Base-by-base conservation (phyloP, 2,113 vertebrate genomes). In the Aphelocoma coerulescens region DNA sequence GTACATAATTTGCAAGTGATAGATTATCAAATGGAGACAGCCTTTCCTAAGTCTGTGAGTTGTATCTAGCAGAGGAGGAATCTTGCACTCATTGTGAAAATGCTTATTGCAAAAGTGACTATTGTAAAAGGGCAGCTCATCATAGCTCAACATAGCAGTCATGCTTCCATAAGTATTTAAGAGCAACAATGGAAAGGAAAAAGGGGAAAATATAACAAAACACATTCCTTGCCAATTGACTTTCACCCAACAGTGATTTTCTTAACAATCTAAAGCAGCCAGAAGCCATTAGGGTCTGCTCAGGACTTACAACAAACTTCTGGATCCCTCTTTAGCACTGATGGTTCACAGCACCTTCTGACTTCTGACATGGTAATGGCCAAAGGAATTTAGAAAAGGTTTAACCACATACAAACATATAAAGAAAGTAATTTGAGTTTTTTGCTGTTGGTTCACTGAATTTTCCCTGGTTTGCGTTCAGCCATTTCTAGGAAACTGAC, bases 41-140 rank as follows among this genome's bases (percentile, higher is more conserved):
- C n/a, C 23, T 9, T 73, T 81, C 61, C 65, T 0, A 0, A 24
- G 7, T 21, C 37, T 8, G 0, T 17, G 15, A 74, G 24, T 7
- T n/a, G 6, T 30, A 21, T 16, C 43, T 32, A 44, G 19, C 20
- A 41, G 46, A 71, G 68, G 21, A 33, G 48, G 30, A 76, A 52
- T 37, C 65, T 19, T 66, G 24, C 23, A 28, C 9, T 71, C 16
- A 6, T 4, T 55, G 48, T 26, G 33, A 58, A 73, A 89, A 66
- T 16, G 6, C 19, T 35, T 58, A 54, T 13, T 82, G 73, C 33
- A 63, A 30, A 87, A 62, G 37, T 7, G 23, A 46, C 18, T 41
- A 5, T 3, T 51, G 35, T 63, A 46, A 88, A 82, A 78, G 12
- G 12, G 18, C 39, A 51, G 62, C 19, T 59, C 39, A 75, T 39